Conservation (phyloP, 2,888 invertebrate species). For the Oithona nana region DNA sequence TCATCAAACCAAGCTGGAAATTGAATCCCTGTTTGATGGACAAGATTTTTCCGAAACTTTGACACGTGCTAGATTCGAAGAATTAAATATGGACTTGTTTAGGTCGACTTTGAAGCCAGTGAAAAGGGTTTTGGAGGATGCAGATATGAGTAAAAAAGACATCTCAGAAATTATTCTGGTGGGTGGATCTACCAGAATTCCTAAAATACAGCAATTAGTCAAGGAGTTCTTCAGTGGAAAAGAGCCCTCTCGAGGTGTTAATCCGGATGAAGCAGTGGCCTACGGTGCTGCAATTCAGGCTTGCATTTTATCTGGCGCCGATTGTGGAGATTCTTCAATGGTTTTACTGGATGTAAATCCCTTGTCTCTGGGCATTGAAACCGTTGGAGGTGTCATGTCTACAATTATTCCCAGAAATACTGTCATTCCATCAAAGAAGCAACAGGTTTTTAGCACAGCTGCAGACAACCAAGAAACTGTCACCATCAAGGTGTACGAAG, state of each 20-base stretch:
- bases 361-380: slow-evolving; percentile 96
- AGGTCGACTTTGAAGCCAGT: slow-evolving; percentile 85
- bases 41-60: slow-evolving; percentile 95
- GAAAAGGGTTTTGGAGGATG: slow-evolving; percentile 87
- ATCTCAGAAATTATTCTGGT: slow-evolving; percentile 97
- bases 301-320: slow-evolving; percentile 90
- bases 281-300: slow-evolving; percentile 97
- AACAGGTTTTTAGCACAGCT: slow-evolving; percentile 96
- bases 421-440: slow-evolving; percentile 96
- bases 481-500: slow-evolving; percentile 95
- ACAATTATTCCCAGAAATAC: slow-evolving; percentile 93
- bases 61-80: slow-evolving; percentile 95
- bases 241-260: slow-evolving; percentile 92
- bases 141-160: slow-evolving; percentile 93
- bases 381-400: slow-evolving; percentile 98
- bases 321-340: slow-evolving; percentile 62
- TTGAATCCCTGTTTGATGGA: slow-evolving; percentile 93
- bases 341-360: slow-evolving; percentile 95
- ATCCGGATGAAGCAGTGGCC: slow-evolving; percentile 97
- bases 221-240: slow-evolving; percentile 93
- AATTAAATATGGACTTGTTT: slow-evolving; percentile 63
- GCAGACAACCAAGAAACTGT: slow-evolving; percentile 98
- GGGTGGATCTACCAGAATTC: slow-evolving; percentile 96
- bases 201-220: slow-evolving; percentile 81
- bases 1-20: slow-evolving; percentile 92